Evolutionary conservation across 1,140 invertebrate genomes (phyloP), one percentile per base, ranked within the genome.

Genomic region (Drosophila virilis): DNA sequence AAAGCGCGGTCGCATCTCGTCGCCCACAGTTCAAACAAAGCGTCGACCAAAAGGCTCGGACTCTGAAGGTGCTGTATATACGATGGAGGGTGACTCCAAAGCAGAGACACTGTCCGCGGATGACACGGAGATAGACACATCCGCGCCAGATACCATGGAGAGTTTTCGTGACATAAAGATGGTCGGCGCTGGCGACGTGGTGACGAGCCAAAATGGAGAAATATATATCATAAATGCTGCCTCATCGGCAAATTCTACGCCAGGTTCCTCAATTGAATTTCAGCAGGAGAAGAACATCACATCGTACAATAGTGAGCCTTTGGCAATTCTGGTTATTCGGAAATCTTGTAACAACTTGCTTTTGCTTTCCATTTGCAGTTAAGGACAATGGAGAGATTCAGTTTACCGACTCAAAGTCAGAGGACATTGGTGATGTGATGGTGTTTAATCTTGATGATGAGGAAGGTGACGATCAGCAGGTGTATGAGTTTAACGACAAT

Each of bases 401-500:
- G 52, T 91, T 90, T 59, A 79, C 71, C 61, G 77, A 78, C 5
- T 64, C 59, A 7, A 90, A 90, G 38, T 17, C 76, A 0, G 65
- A 59, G 5, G 72, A 72, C 8, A 43, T 81, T 6, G 55, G 62
- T 7, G 74, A 86, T 55, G 81, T 86, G 8, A 59, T 90, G 68
- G 38, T 92, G 69, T 68, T 93, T 90, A 71, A 94, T 92, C 77
- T 88, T 8, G 65, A 80, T 8, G 60, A 52, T 0, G 84, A 76
- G 1, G 59, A 72, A 5, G 51, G 59, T 0, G 80, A 70, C 2
- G 83, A 86, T 38, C 79, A 79, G 45, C 72, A 79, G 46, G 46
- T 79, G 15, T 80, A 69, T 10, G 71, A 80, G 7, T 72, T 78
- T 2, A 66, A 89, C 8, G 74, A 89, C 7, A 72, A 81, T 46